Percentiles rank a stretch among this genome's conserved stretches.
Conservation (phyloP, 2,113 vertebrate species). For the Corythornis madagascariensis region DNA sequence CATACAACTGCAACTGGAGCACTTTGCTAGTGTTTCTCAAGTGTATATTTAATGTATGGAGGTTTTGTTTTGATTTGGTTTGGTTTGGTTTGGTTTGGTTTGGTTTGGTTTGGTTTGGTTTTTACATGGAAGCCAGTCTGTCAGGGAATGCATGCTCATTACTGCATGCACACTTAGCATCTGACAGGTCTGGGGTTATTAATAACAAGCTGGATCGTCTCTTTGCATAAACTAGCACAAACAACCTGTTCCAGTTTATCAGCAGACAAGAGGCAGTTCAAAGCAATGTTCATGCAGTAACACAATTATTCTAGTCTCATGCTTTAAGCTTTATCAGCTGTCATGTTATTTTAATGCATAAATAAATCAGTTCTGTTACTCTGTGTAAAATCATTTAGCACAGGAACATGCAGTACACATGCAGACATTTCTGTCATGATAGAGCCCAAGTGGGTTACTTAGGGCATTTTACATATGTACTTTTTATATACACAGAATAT, state of each 20-base stretch:
- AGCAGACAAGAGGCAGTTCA: neutral
- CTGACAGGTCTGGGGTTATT: neutral
- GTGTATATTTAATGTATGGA: slow-evolving; percentile 16
- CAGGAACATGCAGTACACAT: neutral
- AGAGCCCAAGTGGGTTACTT: neutral
- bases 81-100: neutral
- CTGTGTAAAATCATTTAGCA: neutral
- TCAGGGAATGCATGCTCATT: neutral
- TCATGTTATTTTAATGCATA: neutral
- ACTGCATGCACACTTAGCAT: neutral
- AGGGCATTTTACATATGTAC: accelerated
- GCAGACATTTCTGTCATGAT: accelerated
- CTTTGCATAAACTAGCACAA: neutral
- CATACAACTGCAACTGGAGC: neutral
- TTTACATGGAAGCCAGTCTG: neutral
- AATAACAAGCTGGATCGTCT: neutral
- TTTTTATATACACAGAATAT: neutral
- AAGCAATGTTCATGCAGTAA: neutral
- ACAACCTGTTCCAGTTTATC: neutral
- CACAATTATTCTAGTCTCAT: neutral
- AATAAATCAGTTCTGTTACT: neutral
- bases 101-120: neutral
- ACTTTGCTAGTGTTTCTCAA: neutral
- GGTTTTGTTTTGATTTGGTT: neutral
- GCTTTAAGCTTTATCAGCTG: neutral